phyloP scores from a whole-genome alignment of 2,113 vertebrate genomes.

The Diadophis punctatus region DNA sequence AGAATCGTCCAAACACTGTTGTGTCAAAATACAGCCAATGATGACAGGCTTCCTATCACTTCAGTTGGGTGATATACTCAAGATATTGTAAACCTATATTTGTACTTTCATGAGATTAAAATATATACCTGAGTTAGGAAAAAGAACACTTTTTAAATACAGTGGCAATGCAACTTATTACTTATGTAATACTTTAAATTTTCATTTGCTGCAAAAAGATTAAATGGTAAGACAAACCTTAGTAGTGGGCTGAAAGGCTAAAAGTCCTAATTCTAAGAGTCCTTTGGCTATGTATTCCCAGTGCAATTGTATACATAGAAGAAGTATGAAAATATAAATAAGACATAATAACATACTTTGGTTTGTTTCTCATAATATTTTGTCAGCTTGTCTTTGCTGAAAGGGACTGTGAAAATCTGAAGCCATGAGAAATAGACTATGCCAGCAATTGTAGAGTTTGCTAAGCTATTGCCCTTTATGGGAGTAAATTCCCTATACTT shows the following conservation, averaged over 20 bases:
- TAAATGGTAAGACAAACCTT: neutral
- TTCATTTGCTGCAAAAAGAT: neutral
- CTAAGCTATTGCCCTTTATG: neutral
- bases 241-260: neutral
- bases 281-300: neutral
- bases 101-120: neutral
- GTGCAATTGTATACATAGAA: neutral
- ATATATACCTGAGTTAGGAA: neutral
- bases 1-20: neutral
- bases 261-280: neutral
- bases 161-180: neutral
- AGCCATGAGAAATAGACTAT: fast-evolving
- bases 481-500: neutral
- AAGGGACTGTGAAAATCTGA: neutral
- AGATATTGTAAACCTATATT: neutral
- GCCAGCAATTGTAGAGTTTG: neutral
- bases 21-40: neutral
- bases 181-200: neutral
- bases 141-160: neutral
- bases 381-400: neutral
- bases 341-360: neutral
- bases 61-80: neutral
- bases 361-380: slow-evolving; percentile 20
- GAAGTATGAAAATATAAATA: neutral
- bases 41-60: neutral